phyloP scores from a whole-genome alignment of 92 coral and sea anemone species.

The Bergia puertoricense region DNA sequence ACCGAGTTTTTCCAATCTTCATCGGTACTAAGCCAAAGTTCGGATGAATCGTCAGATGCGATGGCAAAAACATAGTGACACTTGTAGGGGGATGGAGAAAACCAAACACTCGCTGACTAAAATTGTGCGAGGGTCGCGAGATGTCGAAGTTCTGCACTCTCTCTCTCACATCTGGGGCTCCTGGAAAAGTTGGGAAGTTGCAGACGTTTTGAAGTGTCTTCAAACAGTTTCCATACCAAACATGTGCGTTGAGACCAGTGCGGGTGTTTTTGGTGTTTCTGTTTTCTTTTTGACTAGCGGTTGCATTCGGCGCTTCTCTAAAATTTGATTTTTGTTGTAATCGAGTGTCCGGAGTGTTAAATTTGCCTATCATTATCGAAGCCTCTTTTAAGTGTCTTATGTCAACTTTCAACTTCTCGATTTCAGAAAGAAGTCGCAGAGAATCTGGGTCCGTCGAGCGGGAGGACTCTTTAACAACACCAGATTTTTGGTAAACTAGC shows the following conservation, averaged over 20 bases:
- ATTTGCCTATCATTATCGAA: neutral
- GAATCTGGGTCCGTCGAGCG: neutral
- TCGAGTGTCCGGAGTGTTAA: neutral
- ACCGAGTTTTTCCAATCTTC: constrained; percentile 40
- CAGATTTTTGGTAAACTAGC: neutral
- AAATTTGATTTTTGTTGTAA: neutral
- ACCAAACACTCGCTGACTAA: constrained; percentile 51
- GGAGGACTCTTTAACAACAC: neutral
- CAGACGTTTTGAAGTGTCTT: constrained; percentile 43
- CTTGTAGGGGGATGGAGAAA: constrained; percentile 51
- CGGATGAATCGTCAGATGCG: constrained; percentile 53
- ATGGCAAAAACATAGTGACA: constrained; percentile 48
- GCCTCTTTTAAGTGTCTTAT: neutral
- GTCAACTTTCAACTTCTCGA: neutral
- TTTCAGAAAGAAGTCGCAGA: neutral
- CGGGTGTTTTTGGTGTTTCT: neutral
- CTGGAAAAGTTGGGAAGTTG: constrained; percentile 50
- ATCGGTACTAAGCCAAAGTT: constrained; percentile 51
- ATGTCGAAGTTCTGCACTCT: constrained; percentile 28
- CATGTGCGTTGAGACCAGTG: constrained; percentile 45
- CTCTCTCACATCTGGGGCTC: constrained; percentile 48
- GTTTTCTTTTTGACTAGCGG: neutral
- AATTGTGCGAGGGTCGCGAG: constrained; percentile 8
- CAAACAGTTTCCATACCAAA: constrained; percentile 49
- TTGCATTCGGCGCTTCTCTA: too few species aligned